Evolutionary conservation across 2,113 vertebrate genomes (phyloP).

Genomic region (Oreochromis tanganicae): DNA sequence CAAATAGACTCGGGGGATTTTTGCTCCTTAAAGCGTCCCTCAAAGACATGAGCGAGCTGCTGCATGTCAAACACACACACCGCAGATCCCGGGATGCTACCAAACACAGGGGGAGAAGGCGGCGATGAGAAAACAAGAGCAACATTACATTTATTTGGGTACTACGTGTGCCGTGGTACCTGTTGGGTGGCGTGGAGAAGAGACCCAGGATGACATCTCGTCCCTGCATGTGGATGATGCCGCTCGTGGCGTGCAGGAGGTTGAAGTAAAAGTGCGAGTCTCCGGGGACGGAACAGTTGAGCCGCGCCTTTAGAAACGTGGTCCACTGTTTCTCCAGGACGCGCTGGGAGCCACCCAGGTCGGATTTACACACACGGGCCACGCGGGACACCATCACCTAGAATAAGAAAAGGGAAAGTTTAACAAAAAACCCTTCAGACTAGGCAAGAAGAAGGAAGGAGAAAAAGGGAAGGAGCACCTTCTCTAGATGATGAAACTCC

Average conservation of each 20-base stretch:
- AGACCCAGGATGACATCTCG: slow-evolving; percentile 86
- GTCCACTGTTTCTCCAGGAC: slow-evolving; percentile 98
- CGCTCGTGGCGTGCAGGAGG: slow-evolving; percentile 87
- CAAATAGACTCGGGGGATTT: slow-evolving; percentile 94
- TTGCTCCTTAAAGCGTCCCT: slow-evolving; percentile 94
- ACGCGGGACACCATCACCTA: slow-evolving; percentile 95
- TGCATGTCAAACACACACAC: slow-evolving; percentile 97
- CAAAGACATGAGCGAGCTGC: slow-evolving; percentile 85
- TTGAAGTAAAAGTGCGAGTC: slow-evolving; percentile 99
- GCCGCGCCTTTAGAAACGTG: slow-evolving; percentile 92
- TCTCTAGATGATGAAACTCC: slow-evolving; percentile 97
- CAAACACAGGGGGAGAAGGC: neutral
- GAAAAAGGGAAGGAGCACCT: slow-evolving; percentile 69
- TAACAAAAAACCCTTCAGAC: neutral
- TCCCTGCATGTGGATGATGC: slow-evolving; percentile 85
- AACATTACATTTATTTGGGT: neutral
- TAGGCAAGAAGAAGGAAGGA: neutral
- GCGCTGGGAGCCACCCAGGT: slow-evolving; percentile 89
- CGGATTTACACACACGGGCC: slow-evolving; percentile 92
- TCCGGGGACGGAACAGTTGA: slow-evolving; percentile 95
- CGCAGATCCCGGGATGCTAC: slow-evolving; percentile 90
- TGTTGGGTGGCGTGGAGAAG: slow-evolving; percentile 94
- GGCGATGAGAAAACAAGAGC: neutral
- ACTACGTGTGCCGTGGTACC: slow-evolving; percentile 62
- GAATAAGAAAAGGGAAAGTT: neutral